A percentile compares a stretch with the other conserved stretches of the same genome.
phyloP scores from a whole-genome alignment of 2,113 vertebrate species.

The Scopus umbretta region DNA sequence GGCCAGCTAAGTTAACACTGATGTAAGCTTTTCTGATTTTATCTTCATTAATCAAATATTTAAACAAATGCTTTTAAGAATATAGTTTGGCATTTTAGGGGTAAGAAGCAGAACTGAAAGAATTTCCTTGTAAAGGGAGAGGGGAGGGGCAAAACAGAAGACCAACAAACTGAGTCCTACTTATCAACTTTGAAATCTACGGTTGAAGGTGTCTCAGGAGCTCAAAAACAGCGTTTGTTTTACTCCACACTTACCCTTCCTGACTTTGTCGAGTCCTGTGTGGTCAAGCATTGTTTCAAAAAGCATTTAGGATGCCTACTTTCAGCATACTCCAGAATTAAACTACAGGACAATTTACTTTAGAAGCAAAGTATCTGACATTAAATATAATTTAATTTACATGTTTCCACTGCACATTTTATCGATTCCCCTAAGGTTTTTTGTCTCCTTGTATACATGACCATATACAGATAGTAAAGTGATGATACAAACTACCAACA shows the following conservation, averaged over 20 bases:
- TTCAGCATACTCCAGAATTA: neutral
- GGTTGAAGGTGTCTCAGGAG: neutral
- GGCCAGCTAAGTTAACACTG: neutral
- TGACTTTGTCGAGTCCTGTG: neutral
- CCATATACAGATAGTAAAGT: neutral
- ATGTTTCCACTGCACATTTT: neutral
- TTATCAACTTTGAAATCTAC: neutral
- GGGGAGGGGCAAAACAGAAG: neutral
- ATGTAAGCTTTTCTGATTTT: neutral
- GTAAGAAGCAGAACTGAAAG: neutral
- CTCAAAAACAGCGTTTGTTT: neutral
- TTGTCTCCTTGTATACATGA: neutral
- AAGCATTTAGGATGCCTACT: neutral
- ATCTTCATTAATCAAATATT: neutral
- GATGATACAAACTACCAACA: neutral
- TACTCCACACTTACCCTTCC: neutral
- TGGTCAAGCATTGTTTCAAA: neutral
- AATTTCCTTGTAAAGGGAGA: neutral
- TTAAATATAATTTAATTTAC: neutral
- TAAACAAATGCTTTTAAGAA: neutral
- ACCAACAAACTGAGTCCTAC: neutral
- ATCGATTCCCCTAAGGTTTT: neutral
- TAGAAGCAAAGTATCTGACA: neutral
- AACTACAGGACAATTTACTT: neutral
- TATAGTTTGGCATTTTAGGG: neutral